Base-by-base conservation (phyloP, 1,140 invertebrate genomes). In the Harpegnathos saltator region DNA sequence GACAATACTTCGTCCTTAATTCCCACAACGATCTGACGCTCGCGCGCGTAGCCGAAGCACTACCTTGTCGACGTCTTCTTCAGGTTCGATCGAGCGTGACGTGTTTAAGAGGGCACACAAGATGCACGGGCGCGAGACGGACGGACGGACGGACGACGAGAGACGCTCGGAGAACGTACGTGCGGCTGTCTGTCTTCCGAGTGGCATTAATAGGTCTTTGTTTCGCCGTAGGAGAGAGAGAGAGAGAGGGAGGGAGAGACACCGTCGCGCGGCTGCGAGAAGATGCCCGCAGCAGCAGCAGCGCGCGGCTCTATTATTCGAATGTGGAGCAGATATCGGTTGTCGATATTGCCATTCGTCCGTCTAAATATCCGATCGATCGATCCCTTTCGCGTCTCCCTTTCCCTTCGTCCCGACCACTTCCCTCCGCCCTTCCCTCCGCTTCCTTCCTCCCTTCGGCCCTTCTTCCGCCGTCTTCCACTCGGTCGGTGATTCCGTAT, bases 291-390 rank as follows among this genome's bases (percentile, higher is more conserved):
- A 74, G 82, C 82, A 61, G 65, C 85, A 62, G 78, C 77, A 73
- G 83, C 69, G 69, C 59, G 72, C 83, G 80, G 88, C 80, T 91
- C 92, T 92, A 92, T 92, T 92, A 91, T 92, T 93, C 87, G 89
- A 93, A 93, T 93, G 90, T 93, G 78, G 91, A 89, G 85, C 92
- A 92, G 91, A 92, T 91, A 93, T 93, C 87, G 91, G 90, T 83
- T 91, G 89, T 91, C 90, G 90, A 92, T 92, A 80, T 90, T 72
- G 87, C 84, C 75, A 72, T 38, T 59, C 29, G 68, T 69, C 69
- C 62, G 88, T 85, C 89, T 88, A 88, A 90, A 89, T 89, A 86
- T 89, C 90, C 89, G 89, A 91, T 91, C 89, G 89, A 89, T 89
- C 65, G 73, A 68, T 82, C 63, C 48, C 59, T 69, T 50, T 50